Conservation (phyloP, 2,113 vertebrate genomes). For the Cavia porcellus region DNA sequence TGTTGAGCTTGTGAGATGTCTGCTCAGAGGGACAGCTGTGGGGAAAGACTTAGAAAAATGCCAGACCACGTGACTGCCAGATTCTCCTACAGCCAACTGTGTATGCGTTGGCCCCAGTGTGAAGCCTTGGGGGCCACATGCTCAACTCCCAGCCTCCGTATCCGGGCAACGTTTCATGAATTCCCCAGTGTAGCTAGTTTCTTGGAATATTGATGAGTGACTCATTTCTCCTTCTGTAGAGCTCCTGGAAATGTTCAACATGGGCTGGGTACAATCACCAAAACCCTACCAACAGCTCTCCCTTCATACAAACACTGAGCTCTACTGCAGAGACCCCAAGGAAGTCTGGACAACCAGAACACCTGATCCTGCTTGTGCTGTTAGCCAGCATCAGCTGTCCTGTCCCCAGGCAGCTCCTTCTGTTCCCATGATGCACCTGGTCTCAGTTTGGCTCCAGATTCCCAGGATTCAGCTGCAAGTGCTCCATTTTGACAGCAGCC, state of each 20-base stretch:
- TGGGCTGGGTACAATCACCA: neutral
- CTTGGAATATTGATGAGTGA: slow-evolving; percentile 67
- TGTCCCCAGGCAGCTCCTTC: too few species aligned
- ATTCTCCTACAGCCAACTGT: neutral
- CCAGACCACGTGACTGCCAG: rapidly evolving
- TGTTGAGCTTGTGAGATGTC: neutral
- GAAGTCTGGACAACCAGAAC: neutral
- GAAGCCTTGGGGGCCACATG: neutral
- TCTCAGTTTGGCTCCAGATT: neutral
- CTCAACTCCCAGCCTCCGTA: neutral
- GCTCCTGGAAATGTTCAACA: slow-evolving; percentile 50
- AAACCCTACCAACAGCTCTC: neutral
- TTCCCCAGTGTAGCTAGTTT: slow-evolving; percentile 26
- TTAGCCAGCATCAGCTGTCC: rapidly evolving
- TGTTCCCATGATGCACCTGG: neutral
- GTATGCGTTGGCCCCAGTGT: rapidly evolving
- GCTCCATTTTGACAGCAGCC: neutral
- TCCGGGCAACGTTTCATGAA: neutral
- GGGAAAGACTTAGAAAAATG: neutral
- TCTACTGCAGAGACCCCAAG: neutral
- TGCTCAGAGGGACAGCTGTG: neutral
- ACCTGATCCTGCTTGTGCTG: rapidly evolving
- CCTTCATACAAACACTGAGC: neutral
- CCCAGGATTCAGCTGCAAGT: neutral
- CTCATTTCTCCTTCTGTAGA: slow-evolving; percentile 60